These are phyloP conservation scores for Trichopria drosophilae DNA, from an alignment of 2,888 invertebrate genomes.

Conservation along the genomic window DNA sequence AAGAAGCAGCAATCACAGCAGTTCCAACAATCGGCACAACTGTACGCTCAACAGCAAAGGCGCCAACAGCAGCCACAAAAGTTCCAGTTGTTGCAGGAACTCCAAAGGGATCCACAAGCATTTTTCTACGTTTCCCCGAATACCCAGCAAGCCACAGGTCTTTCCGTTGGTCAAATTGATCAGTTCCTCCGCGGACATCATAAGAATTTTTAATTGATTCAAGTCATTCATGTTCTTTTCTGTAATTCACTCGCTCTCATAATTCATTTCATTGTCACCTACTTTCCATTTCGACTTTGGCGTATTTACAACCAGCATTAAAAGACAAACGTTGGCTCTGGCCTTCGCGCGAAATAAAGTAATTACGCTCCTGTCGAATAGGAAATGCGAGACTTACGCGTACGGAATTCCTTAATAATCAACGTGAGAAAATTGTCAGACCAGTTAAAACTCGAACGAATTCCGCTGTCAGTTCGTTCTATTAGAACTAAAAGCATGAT, in stretches of 20 bases:
- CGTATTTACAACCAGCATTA: no score
- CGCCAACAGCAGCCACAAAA: slow-evolving; percentile 67
- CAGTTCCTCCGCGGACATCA: slow-evolving; percentile 71
- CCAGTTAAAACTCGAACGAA: no score
- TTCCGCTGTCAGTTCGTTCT: no score
- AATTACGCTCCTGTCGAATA: no score
- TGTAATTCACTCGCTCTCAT: neutral
- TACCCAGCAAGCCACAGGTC: slow-evolving; percentile 40
- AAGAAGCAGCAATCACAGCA: slow-evolving; percentile 67
- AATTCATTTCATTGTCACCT: neutral
- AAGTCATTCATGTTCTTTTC: slow-evolving; percentile 3
- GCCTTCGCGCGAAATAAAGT: no score
- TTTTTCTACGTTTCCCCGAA: slow-evolving; percentile 63
- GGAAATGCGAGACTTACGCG: no score
- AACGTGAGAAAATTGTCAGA: no score
- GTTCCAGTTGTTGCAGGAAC: slow-evolving; percentile 49
- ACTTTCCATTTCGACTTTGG: neutral
- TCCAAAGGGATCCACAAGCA: slow-evolving; percentile 48
- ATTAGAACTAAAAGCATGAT: no score
- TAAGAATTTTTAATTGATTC: slow-evolving; percentile 34
- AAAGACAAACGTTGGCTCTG: no score
- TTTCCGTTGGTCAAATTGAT: slow-evolving; percentile 75
- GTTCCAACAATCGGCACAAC: slow-evolving; percentile 68
- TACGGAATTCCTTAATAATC: no score
- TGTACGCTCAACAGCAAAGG: slow-evolving; percentile 70